These are phyloP conservation scores for Malthinus seriepunctatus DNA, from an alignment of 2,888 invertebrate genomes.

Conservation along the genomic window DNA sequence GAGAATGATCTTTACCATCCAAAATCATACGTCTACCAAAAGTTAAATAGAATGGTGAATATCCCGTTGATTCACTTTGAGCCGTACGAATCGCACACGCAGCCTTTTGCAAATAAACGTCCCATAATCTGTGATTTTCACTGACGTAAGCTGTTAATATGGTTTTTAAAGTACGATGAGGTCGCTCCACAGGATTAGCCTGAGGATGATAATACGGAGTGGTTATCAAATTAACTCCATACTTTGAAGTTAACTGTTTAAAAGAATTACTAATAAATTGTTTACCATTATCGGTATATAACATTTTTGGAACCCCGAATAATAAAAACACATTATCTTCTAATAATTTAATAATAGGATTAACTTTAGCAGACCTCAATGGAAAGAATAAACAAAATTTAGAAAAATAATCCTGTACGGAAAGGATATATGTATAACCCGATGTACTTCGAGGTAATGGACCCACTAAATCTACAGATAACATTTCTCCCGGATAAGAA, in stretches of 20 bases:
- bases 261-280: constrained; percentile 5
- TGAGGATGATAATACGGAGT: no score
- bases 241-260: not conserved
- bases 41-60: not conserved
- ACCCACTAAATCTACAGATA: no score
- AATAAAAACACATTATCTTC: constrained; percentile 7
- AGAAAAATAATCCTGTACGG: no score
- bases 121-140: not conserved
- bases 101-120: not conserved
- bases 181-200: no score
- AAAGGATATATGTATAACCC: no score
- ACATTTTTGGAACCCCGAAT: constrained; percentile 1
- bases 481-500: no score
- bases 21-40: no score
- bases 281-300: not conserved
- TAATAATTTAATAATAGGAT: not conserved
- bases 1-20: no score
- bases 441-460: no score
- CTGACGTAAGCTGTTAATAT: not conserved
- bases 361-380: not conserved
- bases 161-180: no score
- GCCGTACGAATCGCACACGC: not conserved
- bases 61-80: not conserved
- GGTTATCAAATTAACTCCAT: not conserved
- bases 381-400: no score